Evolutionary conservation across 1,140 invertebrate species (phyloP).

Genomic region (Meloidogyne floridensis): DNA sequence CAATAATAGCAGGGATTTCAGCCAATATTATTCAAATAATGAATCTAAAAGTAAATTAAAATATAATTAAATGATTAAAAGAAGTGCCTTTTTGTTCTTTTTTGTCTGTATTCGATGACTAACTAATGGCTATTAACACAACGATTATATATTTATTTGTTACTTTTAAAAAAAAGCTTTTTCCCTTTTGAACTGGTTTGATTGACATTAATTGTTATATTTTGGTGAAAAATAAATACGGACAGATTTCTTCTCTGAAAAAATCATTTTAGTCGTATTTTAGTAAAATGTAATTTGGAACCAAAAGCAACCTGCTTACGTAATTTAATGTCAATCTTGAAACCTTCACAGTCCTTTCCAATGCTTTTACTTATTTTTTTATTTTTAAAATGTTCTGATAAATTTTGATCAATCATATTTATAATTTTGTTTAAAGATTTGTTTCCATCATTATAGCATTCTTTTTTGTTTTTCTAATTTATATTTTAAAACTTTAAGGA

Average conservation of each 20-base stretch:
- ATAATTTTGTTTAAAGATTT: neutral
- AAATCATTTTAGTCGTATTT: too few relatives aligned
- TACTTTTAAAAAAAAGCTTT: neutral
- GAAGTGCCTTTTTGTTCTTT: neutral
- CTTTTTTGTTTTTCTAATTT: neutral
- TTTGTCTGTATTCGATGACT: constrained; percentile 1
- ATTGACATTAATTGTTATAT: too few relatives aligned
- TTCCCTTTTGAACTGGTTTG: too few relatives aligned
- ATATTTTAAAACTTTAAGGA: neutral
- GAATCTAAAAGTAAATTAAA: neutral
- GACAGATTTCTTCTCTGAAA: too few relatives aligned
- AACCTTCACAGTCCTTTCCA: neutral
- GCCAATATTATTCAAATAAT: constrained; percentile 53
- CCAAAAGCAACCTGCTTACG: too few relatives aligned
- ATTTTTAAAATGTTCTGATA: neutral
- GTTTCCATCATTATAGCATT: neutral
- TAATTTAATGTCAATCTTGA: neutral
- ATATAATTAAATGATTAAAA: neutral
- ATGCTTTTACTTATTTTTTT: neutral
- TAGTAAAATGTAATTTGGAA: too few relatives aligned
- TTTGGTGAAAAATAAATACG: too few relatives aligned
- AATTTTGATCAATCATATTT: neutral
- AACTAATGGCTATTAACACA: neutral
- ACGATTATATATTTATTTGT: neutral
- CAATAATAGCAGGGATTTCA: constrained; percentile 58